Evolutionary conservation across 2,797 vertebrate genomes (phyloP).

Genomic region (Sebastes diploproa): DNA sequence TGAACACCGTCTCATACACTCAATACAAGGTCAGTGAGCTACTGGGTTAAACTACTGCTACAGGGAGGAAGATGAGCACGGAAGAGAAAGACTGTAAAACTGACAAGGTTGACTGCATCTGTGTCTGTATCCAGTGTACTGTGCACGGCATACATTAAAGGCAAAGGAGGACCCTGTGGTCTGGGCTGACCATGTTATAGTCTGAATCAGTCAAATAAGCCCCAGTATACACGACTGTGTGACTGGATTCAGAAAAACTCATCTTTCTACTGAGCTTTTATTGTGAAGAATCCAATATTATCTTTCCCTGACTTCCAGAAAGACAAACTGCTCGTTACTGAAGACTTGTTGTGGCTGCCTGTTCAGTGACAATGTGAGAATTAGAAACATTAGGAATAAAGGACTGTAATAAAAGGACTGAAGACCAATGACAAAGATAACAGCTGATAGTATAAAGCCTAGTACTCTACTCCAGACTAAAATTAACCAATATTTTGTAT

Average conservation of each 20-base stretch:
- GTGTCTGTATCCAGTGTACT: background rate
- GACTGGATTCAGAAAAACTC: background rate
- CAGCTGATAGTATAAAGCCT: no score
- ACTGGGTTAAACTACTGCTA: conserved; percentile 36
- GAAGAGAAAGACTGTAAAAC: background rate
- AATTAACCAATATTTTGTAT: no score
- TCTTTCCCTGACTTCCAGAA: background rate
- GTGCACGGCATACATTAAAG: background rate
- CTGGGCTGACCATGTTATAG: background rate
- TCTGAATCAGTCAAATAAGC: background rate
- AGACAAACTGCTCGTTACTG: no score
- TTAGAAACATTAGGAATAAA: no score
- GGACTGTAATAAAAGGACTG: no score
- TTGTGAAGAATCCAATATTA: background rate
- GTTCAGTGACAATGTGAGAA: no score
- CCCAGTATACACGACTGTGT: background rate
- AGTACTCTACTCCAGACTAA: no score
- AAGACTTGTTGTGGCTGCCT: no score
- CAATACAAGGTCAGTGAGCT: conserved; percentile 51
- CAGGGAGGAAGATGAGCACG: background rate
- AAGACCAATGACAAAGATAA: no score
- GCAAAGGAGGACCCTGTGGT: background rate
- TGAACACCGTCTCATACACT: background rate
- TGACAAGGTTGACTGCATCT: background rate
- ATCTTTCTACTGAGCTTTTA: background rate